Percentiles rank a stretch among this genome's conserved stretches.
Evolutionary conservation across 2,113 vertebrate genomes (phyloP).

Genomic region (Heliornis fulica): DNA sequence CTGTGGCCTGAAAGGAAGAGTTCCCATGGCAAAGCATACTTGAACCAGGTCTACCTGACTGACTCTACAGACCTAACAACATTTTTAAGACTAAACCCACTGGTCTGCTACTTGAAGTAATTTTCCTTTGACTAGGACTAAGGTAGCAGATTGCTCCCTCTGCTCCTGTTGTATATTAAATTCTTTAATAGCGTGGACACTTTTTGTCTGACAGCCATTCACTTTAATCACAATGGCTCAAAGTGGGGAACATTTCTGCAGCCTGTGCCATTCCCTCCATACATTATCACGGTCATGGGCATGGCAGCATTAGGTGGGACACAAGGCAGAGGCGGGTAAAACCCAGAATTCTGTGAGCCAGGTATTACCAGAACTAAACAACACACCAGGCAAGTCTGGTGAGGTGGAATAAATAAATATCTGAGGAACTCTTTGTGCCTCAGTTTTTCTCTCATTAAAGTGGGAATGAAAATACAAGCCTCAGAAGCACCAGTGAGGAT

Average conservation of each 20-base stretch:
- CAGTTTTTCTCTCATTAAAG: not conserved
- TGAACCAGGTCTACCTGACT: not conserved
- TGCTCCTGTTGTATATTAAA: not conserved
- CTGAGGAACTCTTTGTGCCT: not conserved
- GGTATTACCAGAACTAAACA: not conserved
- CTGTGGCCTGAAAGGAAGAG: not conserved
- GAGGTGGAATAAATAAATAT: not conserved
- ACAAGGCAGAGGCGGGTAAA: not conserved
- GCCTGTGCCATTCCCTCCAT: not conserved
- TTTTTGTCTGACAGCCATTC: not conserved
- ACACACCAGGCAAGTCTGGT: rapidly evolving
- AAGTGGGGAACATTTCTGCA: not conserved
- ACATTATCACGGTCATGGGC: not conserved
- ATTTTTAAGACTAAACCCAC: not conserved
- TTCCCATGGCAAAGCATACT: not conserved
- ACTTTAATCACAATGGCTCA: not conserved
- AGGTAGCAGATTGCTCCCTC: not conserved
- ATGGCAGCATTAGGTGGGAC: not conserved
- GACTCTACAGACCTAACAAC: not conserved
- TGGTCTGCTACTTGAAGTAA: not conserved
- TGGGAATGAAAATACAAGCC: not conserved
- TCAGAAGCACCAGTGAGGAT: not conserved
- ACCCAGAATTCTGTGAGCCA: not conserved
- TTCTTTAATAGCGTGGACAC: not conserved
- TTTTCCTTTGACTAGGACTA: not conserved